Percentiles rank a stretch among this genome's conserved stretches.
phyloP scores from a whole-genome alignment of 2,113 vertebrate species.

The Spermophilus dauricus region DNA sequence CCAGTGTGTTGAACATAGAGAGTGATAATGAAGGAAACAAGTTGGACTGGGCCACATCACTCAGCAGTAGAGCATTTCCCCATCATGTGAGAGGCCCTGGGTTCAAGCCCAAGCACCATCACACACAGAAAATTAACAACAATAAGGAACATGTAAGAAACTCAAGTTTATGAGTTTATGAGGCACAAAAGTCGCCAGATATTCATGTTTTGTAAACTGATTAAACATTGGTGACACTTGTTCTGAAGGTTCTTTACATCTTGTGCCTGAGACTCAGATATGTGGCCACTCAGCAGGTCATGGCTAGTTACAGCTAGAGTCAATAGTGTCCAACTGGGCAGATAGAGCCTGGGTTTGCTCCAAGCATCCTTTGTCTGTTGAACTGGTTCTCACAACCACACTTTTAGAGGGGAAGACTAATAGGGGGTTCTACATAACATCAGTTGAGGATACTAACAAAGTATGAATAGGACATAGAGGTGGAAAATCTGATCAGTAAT shows the following conservation, averaged over 20 bases:
- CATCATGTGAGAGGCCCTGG: no score
- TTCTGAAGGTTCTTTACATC: not conserved
- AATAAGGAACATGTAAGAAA: not conserved
- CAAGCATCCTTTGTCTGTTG: no score
- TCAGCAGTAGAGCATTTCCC: not conserved
- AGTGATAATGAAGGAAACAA: not conserved
- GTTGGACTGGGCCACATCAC: accelerated
- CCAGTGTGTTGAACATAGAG: no score
- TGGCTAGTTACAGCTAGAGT: no score
- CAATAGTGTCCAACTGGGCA: not conserved
- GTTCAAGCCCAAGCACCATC: not conserved
- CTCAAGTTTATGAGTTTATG: not conserved
- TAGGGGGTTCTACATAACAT: no score
- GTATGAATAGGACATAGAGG: not conserved
- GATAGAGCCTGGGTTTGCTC: not conserved
- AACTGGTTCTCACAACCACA: not conserved
- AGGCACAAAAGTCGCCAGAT: accelerated
- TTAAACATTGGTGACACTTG: not conserved
- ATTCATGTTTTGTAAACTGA: not conserved
- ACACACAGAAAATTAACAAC: not conserved
- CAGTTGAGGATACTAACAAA: not conserved
- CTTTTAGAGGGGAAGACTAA: no score
- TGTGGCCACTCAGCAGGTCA: not conserved
- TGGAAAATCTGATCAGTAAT: not conserved
- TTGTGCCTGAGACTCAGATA: not conserved